Evolutionary conservation across 35 echinoderm and acorn worm genomes (phyloP).

Genomic region (Diadema setosum): DNA sequence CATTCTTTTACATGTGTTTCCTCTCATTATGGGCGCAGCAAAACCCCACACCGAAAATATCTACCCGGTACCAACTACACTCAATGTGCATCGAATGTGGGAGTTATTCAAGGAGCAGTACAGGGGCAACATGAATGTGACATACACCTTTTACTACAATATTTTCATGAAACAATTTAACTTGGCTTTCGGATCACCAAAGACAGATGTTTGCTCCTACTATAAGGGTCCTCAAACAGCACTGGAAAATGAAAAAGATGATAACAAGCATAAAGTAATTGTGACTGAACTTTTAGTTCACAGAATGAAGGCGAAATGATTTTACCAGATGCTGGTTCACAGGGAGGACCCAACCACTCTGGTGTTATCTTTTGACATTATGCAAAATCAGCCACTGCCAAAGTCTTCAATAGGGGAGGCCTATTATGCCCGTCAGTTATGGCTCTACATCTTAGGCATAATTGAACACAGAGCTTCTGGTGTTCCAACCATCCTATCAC

Average conservation of each 20-base stretch:
- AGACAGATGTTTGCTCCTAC: conserved; percentile 34
- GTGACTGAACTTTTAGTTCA: conserved; percentile 49
- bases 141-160: conserved; percentile 10
- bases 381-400: conserved; percentile 36
- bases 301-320: not conserved
- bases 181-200: conserved; percentile 34
- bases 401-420: conserved; percentile 42
- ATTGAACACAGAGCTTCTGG: not conserved
- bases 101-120: conserved; percentile 2
- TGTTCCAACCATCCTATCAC: not conserved
- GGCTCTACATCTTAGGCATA: not conserved
- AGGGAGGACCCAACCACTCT: not conserved
- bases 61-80: not conserved
- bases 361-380: conserved; percentile 33
- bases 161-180: conserved; percentile 29
- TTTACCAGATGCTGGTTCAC: not conserved
- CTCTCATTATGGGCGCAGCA: conserved; percentile 32
- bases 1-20: not conserved
- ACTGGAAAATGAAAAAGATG: not conserved
- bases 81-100: conserved; percentile 2
- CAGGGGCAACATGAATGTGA: not conserved
- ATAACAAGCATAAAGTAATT: not conserved
- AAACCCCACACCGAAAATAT: conserved; percentile 13
- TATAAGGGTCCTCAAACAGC: not conserved
- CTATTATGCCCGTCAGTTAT: conserved; percentile 39